Evolutionary conservation across 2,797 vertebrate genomes (phyloP).

Genomic region (Staurois parvus): DNA sequence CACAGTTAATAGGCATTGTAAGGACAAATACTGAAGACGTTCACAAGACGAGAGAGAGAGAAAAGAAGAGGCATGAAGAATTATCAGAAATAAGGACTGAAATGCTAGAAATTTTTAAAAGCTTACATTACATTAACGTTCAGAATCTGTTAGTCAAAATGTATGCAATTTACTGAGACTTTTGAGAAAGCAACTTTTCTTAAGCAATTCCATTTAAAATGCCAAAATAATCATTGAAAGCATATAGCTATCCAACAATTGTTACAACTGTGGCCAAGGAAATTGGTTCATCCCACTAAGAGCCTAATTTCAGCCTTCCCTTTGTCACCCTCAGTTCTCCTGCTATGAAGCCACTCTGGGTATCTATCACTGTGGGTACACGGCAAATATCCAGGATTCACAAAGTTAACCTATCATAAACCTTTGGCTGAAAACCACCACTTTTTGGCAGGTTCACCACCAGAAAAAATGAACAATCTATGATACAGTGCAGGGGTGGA

Average conservation of each 20-base stretch:
- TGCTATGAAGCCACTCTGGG: not conserved
- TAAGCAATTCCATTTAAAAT: not conserved
- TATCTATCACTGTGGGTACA: no score
- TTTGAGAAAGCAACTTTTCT: no score
- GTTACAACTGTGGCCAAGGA: no score
- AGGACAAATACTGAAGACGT: not conserved
- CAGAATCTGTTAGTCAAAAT: no score
- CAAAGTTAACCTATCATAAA: no score
- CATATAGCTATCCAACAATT: not conserved
- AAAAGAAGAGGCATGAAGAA: not conserved
- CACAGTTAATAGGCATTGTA: constrained; percentile 11
- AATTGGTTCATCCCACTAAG: not conserved
- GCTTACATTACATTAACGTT: no score
- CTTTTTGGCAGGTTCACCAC: not conserved
- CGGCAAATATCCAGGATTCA: no score
- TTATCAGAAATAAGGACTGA: not conserved
- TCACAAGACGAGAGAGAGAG: not conserved
- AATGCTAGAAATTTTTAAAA: not conserved
- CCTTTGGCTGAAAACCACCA: not conserved
- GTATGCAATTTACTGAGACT: no score
- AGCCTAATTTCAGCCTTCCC: not conserved
- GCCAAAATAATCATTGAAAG: not conserved
- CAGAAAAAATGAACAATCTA: not conserved
- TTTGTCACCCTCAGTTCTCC: not conserved
- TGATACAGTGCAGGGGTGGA: no score